phyloP scores from a whole-genome alignment of 1,140 invertebrate species.

The Asbolus verrucosus region DNA sequence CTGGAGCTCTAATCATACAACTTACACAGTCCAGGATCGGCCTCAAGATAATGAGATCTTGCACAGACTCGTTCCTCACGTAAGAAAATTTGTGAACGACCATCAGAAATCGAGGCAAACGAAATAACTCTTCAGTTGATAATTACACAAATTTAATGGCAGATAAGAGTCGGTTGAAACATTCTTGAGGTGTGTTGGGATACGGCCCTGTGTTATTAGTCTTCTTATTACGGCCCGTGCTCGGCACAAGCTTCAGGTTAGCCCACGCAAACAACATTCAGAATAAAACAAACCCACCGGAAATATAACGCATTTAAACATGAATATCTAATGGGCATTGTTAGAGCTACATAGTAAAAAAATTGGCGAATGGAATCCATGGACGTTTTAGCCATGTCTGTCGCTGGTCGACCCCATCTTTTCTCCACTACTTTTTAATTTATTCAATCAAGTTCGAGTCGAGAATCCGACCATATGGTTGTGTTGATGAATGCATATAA shows the following conservation, averaged over 20 bases:
- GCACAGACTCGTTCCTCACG: too few species aligned
- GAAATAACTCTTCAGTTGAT: too few species aligned
- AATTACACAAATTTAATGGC: too few species aligned
- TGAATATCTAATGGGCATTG: conserved; percentile 44
- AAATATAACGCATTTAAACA: conserved; percentile 47
- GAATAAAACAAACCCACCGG: conserved; percentile 52
- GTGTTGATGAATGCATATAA: conserved; percentile 45
- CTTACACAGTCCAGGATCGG: conserved; percentile 8
- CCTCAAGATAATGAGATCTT: background rate
- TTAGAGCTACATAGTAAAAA: conserved; percentile 10
- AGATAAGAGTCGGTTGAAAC: too few species aligned
- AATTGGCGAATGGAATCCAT: conserved; percentile 33
- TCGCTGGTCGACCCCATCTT: conserved; percentile 22
- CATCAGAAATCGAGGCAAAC: too few species aligned
- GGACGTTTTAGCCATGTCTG: conserved; percentile 24
- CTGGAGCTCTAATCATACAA: conserved; percentile 31
- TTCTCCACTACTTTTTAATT: conserved; percentile 34
- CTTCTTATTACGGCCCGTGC: conserved; percentile 49
- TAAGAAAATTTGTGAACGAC: too few species aligned
- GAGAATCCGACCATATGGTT: conserved; percentile 49
- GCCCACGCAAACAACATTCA: conserved; percentile 50
- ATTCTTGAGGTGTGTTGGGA: conserved; percentile 9
- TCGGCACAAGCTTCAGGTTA: conserved; percentile 52
- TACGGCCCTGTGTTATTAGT: conserved; percentile 25
- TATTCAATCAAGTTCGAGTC: conserved; percentile 40